These are phyloP conservation scores for Coendou prehensilis DNA, from an alignment of 2,797 vertebrate species.

Conservation along the genomic window DNA sequence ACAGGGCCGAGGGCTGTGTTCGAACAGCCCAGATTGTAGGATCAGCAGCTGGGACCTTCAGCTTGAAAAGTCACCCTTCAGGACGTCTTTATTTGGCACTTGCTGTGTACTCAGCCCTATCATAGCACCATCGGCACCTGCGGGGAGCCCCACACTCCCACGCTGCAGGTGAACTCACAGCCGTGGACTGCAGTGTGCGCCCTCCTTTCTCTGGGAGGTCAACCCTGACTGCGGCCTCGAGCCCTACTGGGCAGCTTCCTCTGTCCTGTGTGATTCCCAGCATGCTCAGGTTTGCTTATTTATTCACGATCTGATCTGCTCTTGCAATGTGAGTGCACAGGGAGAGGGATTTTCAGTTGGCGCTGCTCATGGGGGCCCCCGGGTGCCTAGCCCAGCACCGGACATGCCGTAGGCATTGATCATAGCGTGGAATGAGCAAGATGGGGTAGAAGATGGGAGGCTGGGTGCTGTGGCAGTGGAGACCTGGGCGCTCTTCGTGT, in stretches of 20 bases:
- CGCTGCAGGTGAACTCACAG: not conserved
- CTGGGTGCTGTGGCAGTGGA: not conserved
- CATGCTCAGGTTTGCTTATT: rapidly evolving
- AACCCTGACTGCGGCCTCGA: rapidly evolving
- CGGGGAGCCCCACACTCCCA: not conserved
- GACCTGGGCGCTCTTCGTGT: not conserved
- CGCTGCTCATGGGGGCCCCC: not conserved
- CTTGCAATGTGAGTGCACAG: not conserved
- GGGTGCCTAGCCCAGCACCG: rapidly evolving
- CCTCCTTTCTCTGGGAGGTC: not conserved
- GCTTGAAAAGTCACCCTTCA: conserved; percentile 42
- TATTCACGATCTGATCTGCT: not conserved
- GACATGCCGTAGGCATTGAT: rapidly evolving
- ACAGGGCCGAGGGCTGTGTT: not conserved
- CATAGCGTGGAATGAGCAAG: not conserved
- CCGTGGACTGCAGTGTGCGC: not conserved
- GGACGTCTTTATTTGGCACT: not conserved
- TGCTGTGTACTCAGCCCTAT: not conserved
- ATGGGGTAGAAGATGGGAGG: no score
- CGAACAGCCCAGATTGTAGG: rapidly evolving
- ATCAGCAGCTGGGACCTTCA: not conserved
- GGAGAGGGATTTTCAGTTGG: not conserved
- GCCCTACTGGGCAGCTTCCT: not conserved
- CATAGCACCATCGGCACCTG: not conserved
- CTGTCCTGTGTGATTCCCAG: not conserved